Base-by-base conservation (phyloP, 2,113 vertebrate species). In the Solea solea region DNA sequence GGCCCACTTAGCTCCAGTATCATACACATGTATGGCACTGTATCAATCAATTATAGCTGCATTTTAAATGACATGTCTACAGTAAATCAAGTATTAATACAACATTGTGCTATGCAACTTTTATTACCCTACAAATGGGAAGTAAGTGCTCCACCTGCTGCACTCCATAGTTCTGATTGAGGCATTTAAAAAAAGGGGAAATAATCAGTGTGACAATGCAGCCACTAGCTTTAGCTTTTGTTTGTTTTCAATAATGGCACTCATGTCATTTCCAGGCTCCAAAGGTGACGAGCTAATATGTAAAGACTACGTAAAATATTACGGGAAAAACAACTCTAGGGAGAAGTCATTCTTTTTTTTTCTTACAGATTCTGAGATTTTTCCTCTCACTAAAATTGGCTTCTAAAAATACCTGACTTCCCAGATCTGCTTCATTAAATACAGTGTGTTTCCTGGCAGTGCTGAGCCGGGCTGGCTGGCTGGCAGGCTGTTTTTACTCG, bases 321-420 rank as follows among this genome's bases (percentile, higher is more conserved):
- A 54, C 13, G 15, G 34, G 72, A 63, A 77, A 72, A 66, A 51
- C 14, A 64, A 66, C 69, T 65, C 76, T 8, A 4, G 46, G 28
- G 51, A 71, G 52, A 78, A 69, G 55, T 77, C 56, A 11, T 60
- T 69, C 13, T 59, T 60, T 34, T 50, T 49, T 61, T 45, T 70
- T 54, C 67, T 57, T 15, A 72, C 76, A 55, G 61, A 71, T 84
- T 80, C 66, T 40, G 74, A 86, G 82, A 68, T 61, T 72, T 91
- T 92, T 85, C 89, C 83, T 87, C 67, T 81, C 63, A 69, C 74
- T 64, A 76, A 85, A 88, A 80, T 69, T 56, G 52, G 63, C 71
- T 84, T 84, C 92, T 91, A 91, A 89, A 93, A 93, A 92, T 90
- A 92, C 76, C 74, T 41, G 55, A 69, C 81, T 90, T 92, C 79